Percentiles rank a stretch among this genome's conserved stretches.
These are phyloP conservation scores for Trissoscelio sp. DNA, from an alignment of 2,888 invertebrate species.

Conservation along the genomic window DNA sequence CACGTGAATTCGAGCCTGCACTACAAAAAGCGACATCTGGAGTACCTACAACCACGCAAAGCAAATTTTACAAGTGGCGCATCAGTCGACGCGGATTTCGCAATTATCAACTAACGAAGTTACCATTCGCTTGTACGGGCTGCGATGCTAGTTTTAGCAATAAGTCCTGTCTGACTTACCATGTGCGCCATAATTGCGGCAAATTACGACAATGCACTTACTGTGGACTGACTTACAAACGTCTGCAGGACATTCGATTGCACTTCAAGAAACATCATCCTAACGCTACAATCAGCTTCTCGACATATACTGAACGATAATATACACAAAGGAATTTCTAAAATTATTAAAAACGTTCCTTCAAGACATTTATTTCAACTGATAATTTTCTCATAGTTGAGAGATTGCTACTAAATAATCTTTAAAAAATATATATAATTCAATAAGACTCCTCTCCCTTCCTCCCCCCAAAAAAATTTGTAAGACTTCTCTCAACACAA, in stretches of 20 bases:
- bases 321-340: background rate
- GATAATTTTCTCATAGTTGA: too few species aligned
- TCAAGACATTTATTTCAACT: too few species aligned
- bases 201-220: constrained; percentile 77
- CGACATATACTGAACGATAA: constrained; percentile 44
- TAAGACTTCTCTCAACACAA: background rate
- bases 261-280: constrained; percentile 75
- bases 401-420: too few species aligned
- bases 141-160: constrained; percentile 76
- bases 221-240: constrained; percentile 75
- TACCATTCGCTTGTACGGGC: constrained; percentile 71
- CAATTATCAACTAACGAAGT: constrained; percentile 56
- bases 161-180: constrained; percentile 75
- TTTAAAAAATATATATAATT: too few species aligned
- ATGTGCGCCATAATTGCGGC: constrained; percentile 76
- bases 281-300: constrained; percentile 39
- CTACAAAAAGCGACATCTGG: constrained; percentile 25
- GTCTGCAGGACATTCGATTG: constrained; percentile 74
- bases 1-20: constrained; percentile 37
- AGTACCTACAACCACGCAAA: background rate
- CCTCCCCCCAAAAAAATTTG: too few species aligned
- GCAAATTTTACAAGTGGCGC: constrained; percentile 57
- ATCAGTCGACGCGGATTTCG: constrained; percentile 43
- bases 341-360: too few species aligned
- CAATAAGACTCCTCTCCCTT: too few species aligned